Percentiles rank a stretch among this genome's conserved stretches.
Evolutionary conservation across 2,797 vertebrate genomes (phyloP).

Genomic region (Rhincodon typus): DNA sequence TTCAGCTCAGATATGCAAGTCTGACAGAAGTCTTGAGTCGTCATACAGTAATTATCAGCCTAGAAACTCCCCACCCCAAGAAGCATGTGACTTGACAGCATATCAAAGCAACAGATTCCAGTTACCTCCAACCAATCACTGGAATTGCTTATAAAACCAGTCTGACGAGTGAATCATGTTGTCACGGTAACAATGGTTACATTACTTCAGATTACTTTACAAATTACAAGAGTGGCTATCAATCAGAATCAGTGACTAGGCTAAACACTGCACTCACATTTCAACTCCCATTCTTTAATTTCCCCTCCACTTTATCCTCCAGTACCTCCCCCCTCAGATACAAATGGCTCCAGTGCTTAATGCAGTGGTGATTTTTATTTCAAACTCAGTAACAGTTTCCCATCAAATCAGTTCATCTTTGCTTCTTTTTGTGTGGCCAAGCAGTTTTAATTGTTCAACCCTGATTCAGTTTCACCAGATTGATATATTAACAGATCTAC

Average conservation of each 20-base stretch:
- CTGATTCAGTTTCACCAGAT: not conserved
- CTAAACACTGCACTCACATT: not conserved
- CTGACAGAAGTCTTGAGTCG: not conserved
- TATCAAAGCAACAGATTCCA: not conserved
- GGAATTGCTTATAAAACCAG: not conserved
- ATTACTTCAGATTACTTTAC: not conserved
- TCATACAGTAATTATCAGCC: not conserved
- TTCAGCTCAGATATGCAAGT: conserved; percentile 41
- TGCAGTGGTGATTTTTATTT: not conserved
- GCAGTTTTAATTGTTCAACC: not conserved
- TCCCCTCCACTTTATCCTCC: not conserved
- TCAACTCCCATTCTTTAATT: not conserved
- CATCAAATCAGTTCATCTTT: not conserved
- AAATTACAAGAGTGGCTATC: not conserved
- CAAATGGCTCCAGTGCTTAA: not conserved
- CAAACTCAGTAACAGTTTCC: not conserved
- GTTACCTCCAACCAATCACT: conserved; percentile 14
- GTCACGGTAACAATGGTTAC: conserved; percentile 16
- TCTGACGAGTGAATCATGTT: conserved; percentile 18
- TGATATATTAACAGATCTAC: not conserved
- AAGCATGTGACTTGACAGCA: not conserved
- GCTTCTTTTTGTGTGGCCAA: not conserved
- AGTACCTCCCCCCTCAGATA: not conserved
- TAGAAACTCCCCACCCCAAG: not conserved
- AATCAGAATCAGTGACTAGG: not conserved